Conservation (phyloP, 2,113 vertebrate species). For the Neolamprologus tretocephalus region DNA sequence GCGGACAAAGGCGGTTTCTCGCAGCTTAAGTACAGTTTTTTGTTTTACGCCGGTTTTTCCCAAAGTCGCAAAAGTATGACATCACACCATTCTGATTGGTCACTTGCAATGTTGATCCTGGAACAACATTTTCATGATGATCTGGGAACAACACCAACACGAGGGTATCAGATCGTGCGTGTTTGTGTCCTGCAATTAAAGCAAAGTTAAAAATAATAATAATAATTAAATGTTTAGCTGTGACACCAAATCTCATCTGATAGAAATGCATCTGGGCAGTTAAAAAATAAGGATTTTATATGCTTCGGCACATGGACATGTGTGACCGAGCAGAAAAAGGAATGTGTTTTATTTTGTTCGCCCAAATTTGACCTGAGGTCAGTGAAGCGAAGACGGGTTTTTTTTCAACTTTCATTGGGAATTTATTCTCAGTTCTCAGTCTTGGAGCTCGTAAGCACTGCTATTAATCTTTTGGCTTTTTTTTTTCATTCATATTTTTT, state of each 20-base stretch:
- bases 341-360: conserved; percentile 7
- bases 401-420: not conserved
- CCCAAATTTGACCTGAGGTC: conserved; percentile 38
- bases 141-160: too few relatives aligned
- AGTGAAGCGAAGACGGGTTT: fast-evolving
- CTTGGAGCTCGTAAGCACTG: not conserved
- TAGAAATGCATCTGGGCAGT: not conserved
- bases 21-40: too few relatives aligned
- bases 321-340: not conserved
- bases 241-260: not conserved
- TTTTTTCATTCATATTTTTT: not conserved
- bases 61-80: too few relatives aligned
- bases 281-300: not conserved
- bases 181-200: not conserved
- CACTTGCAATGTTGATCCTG: too few relatives aligned
- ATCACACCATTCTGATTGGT: too few relatives aligned
- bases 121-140: too few relatives aligned
- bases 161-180: too few relatives aligned
- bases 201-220: not conserved
- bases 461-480: not conserved
- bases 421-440: not conserved
- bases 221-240: not conserved
- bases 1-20: too few relatives aligned
- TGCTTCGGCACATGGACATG: not conserved
- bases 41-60: too few relatives aligned